Conservation (phyloP, 2,888 invertebrate genomes). For the Eupithecia dodoneata region DNA sequence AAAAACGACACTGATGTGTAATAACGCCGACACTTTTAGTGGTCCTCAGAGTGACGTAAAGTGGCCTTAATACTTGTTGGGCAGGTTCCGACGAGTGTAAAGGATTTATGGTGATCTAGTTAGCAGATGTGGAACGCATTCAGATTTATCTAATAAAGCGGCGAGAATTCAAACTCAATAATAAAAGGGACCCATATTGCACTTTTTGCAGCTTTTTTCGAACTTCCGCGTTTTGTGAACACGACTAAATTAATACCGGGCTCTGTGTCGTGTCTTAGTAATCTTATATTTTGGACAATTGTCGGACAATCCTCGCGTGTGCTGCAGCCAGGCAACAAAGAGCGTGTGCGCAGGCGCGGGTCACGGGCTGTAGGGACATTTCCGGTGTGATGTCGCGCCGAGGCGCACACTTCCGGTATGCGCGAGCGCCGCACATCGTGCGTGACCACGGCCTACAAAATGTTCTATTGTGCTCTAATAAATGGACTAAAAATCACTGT, state of each 20-base stretch:
- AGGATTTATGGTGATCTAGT: slow-evolving; percentile 31
- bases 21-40: slow-evolving; percentile 56
- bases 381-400: slow-evolving; percentile 71
- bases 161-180: slow-evolving; percentile 14
- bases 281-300: not conserved
- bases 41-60: slow-evolving; percentile 44
- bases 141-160: slow-evolving; percentile 25
- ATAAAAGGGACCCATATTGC: not conserved
- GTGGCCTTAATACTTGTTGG: slow-evolving; percentile 44
- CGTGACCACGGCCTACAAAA: slow-evolving; percentile 72
- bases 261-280: not conserved
- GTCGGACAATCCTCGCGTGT: slow-evolving; percentile 62
- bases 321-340: slow-evolving; percentile 62
- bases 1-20: slow-evolving; percentile 50
- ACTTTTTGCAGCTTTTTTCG: not conserved
- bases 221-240: not conserved
- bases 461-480: slow-evolving; percentile 73
- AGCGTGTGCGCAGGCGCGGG: slow-evolving; percentile 68
- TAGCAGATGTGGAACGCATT: slow-evolving; percentile 26
- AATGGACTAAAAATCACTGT: slow-evolving; percentile 62
- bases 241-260: not conserved
- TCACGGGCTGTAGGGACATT: slow-evolving; percentile 74
- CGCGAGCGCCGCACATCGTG: slow-evolving; percentile 67
- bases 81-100: slow-evolving; percentile 20
- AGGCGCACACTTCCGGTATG: slow-evolving; percentile 81